Conservation (phyloP, 2,888 invertebrate species). For the Caenorhabditis becei region DNA sequence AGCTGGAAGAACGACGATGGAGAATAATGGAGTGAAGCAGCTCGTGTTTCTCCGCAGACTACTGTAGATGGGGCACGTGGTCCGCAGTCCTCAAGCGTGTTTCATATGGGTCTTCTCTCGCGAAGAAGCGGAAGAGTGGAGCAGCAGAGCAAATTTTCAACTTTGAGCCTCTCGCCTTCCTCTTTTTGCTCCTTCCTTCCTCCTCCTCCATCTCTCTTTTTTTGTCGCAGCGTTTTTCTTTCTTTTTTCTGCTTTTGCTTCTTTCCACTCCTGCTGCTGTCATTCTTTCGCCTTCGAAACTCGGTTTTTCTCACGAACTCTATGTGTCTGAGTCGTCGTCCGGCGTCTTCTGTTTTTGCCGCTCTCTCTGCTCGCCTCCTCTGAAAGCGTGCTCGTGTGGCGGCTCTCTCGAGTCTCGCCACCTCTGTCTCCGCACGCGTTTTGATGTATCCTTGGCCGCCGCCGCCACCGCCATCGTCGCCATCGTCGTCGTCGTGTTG, state of each 20-base stretch:
- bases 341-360: constrained; percentile 3
- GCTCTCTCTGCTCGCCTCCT: constrained; percentile 15
- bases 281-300: constrained; percentile 28
- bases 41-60: background rate
- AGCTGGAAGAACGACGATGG: constrained; percentile 4
- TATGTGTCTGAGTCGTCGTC: constrained; percentile 28
- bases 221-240: constrained; percentile 4
- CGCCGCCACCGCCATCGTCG: constrained; percentile 22
- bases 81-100: constrained; percentile 16
- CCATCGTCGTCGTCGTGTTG: constrained; percentile 36
- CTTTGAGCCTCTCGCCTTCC: constrained; percentile 38
- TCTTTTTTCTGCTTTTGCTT: constrained; percentile 11
- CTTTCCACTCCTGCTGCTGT: constrained; percentile 8
- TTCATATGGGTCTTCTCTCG: constrained; percentile 16
- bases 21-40: constrained; percentile 17
- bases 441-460: background rate
- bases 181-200: constrained; percentile 24
- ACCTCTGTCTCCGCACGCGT: constrained; percentile 20
- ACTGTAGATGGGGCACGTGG: constrained; percentile 35
- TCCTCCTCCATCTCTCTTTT: background rate
- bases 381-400: constrained; percentile 9
- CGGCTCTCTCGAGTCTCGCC: constrained; percentile 16
- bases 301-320: constrained; percentile 48
- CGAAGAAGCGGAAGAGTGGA: background rate
- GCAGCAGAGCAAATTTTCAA: constrained; percentile 41